Evolutionary conservation across 2,113 vertebrate genomes (phyloP), one percentile per base, ranked within the genome.

Genomic region (Zapornia atra): DNA sequence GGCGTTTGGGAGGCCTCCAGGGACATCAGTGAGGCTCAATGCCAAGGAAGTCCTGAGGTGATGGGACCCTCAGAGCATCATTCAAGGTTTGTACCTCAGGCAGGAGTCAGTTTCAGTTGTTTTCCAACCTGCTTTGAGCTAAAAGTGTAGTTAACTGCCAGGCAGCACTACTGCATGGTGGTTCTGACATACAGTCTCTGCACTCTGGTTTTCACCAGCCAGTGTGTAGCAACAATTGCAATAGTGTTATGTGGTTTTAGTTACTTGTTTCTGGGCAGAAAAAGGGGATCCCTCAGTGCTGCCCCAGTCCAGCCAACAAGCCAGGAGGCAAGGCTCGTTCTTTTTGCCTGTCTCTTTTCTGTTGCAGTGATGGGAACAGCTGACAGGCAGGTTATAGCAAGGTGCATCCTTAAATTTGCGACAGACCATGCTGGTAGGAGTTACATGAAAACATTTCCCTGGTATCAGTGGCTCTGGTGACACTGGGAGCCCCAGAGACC

Each of bases 1-100:
- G 11, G 2, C 0, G 0, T 11, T 5, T 20, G 26, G 25, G 17
- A 36, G 14, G 14, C 44, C 61, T 15, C 46, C n/a, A n/a, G 40
- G 34, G 17, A 3, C 1, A 1, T 68, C 38, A 31, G 1, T 59
- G 48, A 71, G 34, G 9, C 36, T 63, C 70, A 21, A 50, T 60
- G 10, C 33, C 6, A 38, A 48, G 40, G 53, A 82, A 22, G n/a
- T 56, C 31, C 34, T 80, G 40, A 50, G 69, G 22, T 1, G 5
- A 4, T 36, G 40, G 16, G 51, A 40, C 25, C 10, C 12, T 69
- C 28, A 26, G 50, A 71, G 11, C 28, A 33, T 36, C 1, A 2
- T 29, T 80, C 31, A 48, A 26, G 14, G 16, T 61, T 40, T 57
- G 59, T 33, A 34, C 15, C 28, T 65, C 36, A 36, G 44, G 12